phyloP scores from a whole-genome alignment of 2,113 vertebrate genomes.

The Capreolus pygargus region DNA sequence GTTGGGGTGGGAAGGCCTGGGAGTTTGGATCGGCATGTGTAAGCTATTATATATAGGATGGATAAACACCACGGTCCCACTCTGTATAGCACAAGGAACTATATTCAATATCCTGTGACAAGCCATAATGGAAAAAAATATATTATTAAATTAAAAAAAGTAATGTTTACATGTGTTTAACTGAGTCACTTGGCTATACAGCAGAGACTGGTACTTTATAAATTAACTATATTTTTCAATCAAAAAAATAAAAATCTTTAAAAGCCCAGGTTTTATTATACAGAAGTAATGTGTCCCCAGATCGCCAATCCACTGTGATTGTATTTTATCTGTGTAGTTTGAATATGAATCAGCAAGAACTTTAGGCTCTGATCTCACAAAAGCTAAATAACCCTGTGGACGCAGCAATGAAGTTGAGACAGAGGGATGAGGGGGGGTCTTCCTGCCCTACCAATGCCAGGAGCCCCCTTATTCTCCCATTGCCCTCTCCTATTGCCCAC shows the following conservation, averaged over 20 bases:
- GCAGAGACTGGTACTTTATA: background rate
- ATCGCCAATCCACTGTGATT: background rate
- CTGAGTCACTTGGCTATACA: background rate
- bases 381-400: background rate
- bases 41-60: background rate
- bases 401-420: background rate
- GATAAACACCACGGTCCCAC: background rate
- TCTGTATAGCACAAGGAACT: background rate
- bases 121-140: background rate
- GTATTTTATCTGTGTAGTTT: background rate
- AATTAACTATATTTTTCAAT: background rate
- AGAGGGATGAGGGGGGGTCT: background rate
- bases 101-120: background rate
- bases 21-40: background rate
- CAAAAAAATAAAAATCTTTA: background rate
- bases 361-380: background rate
- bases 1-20: background rate
- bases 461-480: background rate
- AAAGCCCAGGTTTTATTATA: background rate
- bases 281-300: background rate
- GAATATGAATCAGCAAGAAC: background rate
- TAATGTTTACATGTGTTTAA: background rate
- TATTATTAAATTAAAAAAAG: background rate
- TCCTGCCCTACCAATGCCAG: too few relatives aligned
- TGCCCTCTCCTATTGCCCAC: background rate